phyloP scores from a whole-genome alignment of 2,113 vertebrate species.

The Chunga burmeisteri region DNA sequence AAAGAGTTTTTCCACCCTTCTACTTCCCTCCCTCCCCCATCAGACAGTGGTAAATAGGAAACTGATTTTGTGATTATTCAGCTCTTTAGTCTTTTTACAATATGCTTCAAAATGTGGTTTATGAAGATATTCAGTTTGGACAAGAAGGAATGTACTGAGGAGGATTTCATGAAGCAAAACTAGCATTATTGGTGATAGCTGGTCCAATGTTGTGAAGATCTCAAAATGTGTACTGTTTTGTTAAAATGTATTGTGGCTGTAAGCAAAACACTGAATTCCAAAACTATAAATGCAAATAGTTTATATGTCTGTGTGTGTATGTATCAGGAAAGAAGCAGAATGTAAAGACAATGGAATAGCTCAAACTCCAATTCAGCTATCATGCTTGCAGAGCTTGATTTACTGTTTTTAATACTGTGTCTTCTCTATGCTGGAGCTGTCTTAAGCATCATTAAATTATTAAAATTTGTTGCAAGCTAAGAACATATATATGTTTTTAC shows the following conservation, averaged over 20 bases:
- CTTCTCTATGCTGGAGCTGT: slow-evolving; percentile 16
- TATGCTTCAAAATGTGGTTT: slow-evolving; percentile 7
- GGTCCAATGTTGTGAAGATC: slow-evolving; percentile 36
- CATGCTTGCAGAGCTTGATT: slow-evolving; percentile 67
- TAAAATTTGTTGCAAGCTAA: slow-evolving; percentile 44
- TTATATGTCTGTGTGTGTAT: background rate
- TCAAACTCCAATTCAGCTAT: slow-evolving; percentile 58
- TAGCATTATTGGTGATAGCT: slow-evolving; percentile 48
- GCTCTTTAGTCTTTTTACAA: background rate
- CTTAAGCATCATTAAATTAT: slow-evolving; percentile 38
- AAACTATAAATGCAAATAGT: slow-evolving; percentile 64
- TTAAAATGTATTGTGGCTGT: slow-evolving; percentile 51
- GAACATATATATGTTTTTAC: slow-evolving; percentile 20
- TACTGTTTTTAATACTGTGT: slow-evolving; percentile 77
- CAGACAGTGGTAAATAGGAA: background rate
- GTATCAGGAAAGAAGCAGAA: slow-evolving; percentile 43
- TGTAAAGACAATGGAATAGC: slow-evolving; percentile 58
- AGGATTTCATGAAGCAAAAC: slow-evolving; percentile 52
- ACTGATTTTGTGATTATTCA: slow-evolving; percentile 8
- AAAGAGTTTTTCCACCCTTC: background rate
- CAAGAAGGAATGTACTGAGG: background rate
- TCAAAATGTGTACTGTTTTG: slow-evolving; percentile 36
- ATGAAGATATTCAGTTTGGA: slow-evolving; percentile 40
- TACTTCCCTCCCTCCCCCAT: accelerated
- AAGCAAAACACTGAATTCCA: slow-evolving; percentile 66